Evolutionary conservation across 2,888 invertebrate species (phyloP).

Genomic region (Trichopoda pennipes): DNA sequence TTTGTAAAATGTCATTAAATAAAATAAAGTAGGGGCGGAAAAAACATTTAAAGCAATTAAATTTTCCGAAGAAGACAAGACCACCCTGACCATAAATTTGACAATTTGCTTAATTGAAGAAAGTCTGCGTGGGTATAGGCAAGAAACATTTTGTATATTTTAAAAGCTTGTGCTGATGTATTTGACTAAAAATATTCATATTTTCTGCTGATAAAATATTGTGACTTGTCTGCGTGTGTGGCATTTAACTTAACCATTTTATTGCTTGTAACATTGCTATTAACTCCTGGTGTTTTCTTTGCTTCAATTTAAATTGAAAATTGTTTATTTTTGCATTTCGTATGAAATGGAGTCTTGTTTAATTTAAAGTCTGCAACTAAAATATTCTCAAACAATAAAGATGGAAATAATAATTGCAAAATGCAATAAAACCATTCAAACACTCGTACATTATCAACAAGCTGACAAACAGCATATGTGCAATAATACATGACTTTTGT

Average conservation of each 20-base stretch:
- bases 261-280: slow-evolving; percentile 33
- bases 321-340: neutral
- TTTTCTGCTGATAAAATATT: neutral
- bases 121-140: slow-evolving; percentile 27
- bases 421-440: too few species aligned
- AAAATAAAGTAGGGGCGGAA: slow-evolving; percentile 42
- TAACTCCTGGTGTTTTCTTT: slow-evolving; percentile 37
- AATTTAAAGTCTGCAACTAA: too few species aligned
- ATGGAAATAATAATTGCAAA: too few species aligned
- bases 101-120: slow-evolving; percentile 17
- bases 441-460: neutral
- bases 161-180: slow-evolving; percentile 5
- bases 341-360: too few species aligned
- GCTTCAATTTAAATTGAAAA: slow-evolving; percentile 51
- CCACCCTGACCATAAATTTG: slow-evolving; percentile 34
- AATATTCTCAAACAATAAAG: too few species aligned
- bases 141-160: neutral
- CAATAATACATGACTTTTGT: neutral
- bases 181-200: neutral
- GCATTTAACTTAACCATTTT: slow-evolving; percentile 2
- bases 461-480: neutral
- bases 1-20: slow-evolving; percentile 22
- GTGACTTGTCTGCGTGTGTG: neutral
- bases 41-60: slow-evolving; percentile 47
- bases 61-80: slow-evolving; percentile 16